Conservation (phyloP, 2,888 invertebrate genomes). For the Apantesis nais region DNA sequence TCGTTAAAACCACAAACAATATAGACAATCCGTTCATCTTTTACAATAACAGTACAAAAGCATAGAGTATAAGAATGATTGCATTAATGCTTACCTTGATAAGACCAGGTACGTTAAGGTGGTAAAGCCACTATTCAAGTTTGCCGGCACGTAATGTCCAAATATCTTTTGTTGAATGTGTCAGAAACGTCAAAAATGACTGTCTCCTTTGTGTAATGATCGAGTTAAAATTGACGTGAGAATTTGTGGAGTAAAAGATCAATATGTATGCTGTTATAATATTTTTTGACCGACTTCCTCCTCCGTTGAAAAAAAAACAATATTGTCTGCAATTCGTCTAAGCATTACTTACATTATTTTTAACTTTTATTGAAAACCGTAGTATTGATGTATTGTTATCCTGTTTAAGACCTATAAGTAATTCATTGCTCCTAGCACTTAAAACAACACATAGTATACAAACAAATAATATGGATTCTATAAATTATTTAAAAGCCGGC, state of each 20-base stretch:
- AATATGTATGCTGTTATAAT: not conserved
- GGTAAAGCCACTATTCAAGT: conserved; percentile 52
- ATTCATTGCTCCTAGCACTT: not conserved
- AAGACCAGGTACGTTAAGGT: conserved; percentile 39
- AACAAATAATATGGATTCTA: not conserved
- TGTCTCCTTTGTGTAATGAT: conserved; percentile 60
- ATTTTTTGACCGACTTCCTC: not conserved
- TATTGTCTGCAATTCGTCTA: not conserved
- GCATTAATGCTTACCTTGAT: conserved; percentile 39
- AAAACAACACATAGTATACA: not conserved
- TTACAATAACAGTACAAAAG: conserved; percentile 44
- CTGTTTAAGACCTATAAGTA: not conserved
- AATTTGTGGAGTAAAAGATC: conserved; percentile 33
- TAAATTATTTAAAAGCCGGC: not conserved
- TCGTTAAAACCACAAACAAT: conserved; percentile 22
- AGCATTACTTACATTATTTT: not conserved
- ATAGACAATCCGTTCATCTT: conserved; percentile 18
- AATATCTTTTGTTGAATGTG: conserved; percentile 37
- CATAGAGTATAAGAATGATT: conserved; percentile 42
- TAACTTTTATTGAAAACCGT: not conserved
- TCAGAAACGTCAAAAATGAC: conserved; percentile 21
- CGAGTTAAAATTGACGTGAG: conserved; percentile 75
- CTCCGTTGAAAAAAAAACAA: not conserved
- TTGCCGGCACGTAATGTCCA: conserved; percentile 64
- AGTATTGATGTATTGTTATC: not conserved